Evolutionary conservation across 2,113 vertebrate genomes (phyloP).

Genomic region (Hippolais icterina): DNA sequence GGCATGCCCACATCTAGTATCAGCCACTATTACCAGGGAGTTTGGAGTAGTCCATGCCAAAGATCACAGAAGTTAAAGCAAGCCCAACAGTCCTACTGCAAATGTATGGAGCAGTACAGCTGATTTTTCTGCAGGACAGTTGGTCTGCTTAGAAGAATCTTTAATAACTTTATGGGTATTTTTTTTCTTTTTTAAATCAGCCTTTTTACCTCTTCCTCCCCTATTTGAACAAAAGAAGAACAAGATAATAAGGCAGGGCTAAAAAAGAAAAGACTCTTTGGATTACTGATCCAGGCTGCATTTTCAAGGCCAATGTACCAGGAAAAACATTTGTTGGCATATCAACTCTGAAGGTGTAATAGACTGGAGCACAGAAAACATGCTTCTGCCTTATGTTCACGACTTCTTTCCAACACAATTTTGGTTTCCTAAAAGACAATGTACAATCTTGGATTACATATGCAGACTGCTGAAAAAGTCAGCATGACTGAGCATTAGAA

Average conservation of each 20-base stretch:
- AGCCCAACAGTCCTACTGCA: neutral
- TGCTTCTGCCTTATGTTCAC: neutral
- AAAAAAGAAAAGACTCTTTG: neutral
- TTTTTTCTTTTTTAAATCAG: neutral
- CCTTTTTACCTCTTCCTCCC: neutral
- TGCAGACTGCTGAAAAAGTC: neutral
- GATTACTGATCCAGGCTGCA: neutral
- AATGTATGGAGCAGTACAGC: neutral
- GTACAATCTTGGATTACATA: neutral
- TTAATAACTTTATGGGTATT: neutral
- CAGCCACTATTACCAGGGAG: neutral
- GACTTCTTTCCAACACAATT: neutral
- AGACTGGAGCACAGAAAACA: neutral
- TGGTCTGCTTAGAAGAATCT: neutral
- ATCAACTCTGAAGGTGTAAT: neutral
- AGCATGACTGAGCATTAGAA: neutral
- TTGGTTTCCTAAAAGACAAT: neutral
- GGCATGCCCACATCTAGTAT: neutral
- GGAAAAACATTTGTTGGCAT: neutral
- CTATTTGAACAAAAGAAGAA: neutral
- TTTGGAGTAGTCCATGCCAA: neutral
- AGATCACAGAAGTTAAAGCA: neutral
- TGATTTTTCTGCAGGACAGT: neutral
- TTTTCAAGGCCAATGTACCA: neutral
- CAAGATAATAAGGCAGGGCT: neutral